These are phyloP conservation scores for Conomelus anceps DNA, from an alignment of 2,888 invertebrate species.

Conservation along the genomic window DNA sequence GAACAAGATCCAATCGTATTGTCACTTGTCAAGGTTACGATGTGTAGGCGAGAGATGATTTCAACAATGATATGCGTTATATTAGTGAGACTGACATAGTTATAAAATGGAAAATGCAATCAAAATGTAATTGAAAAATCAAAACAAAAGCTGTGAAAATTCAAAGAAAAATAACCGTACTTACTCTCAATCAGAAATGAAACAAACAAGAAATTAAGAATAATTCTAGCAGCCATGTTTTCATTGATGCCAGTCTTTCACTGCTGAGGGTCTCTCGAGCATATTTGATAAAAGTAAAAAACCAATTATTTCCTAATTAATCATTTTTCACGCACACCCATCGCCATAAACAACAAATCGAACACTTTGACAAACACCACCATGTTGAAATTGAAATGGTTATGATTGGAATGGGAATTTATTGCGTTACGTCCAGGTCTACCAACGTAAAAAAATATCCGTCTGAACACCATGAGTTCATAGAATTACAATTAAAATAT, in stretches of 20 bases:
- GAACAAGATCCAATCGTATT: neutral
- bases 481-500: too few species aligned
- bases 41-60: neutral
- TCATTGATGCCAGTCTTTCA: neutral
- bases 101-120: neutral
- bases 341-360: neutral
- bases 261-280: neutral
- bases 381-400: neutral
- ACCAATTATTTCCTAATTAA: neutral
- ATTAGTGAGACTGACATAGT: too few species aligned
- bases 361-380: constrained; percentile 4
- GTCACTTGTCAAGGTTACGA: neutral
- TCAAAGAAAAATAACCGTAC: neutral
- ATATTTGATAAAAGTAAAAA: neutral
- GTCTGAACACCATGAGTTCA: too few species aligned
- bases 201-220: constrained; percentile 1
- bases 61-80: neutral
- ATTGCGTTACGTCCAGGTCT: too few species aligned
- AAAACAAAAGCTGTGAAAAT: neutral
- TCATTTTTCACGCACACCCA: neutral
- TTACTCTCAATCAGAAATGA: neutral
- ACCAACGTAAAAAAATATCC: too few species aligned
- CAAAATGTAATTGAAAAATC: neutral
- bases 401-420: neutral
- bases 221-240: constrained; percentile 3